phyloP scores from a whole-genome alignment of 2,113 vertebrate species.

The Lontra canadensis region DNA sequence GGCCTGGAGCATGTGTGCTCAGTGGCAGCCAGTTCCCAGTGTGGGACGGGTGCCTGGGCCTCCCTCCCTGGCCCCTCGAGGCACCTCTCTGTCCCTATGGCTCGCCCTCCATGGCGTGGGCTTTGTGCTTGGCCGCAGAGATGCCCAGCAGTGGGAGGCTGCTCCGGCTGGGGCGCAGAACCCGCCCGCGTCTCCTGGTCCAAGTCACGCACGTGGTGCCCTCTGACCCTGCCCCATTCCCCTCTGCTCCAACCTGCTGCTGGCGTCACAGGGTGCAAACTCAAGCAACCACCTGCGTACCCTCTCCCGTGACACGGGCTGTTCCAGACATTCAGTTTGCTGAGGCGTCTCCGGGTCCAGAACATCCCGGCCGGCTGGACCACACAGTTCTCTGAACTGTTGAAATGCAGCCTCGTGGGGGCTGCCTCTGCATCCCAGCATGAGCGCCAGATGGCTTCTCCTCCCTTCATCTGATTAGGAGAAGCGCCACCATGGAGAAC shows the following conservation, averaged over 20 bases:
- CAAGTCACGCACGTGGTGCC: fast-evolving
- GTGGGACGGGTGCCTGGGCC: fast-evolving
- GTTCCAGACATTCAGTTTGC: not conserved
- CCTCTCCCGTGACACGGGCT: not conserved
- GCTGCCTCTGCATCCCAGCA: fast-evolving
- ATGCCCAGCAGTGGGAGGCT: fast-evolving
- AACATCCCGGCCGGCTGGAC: fast-evolving
- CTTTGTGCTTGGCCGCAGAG: not conserved
- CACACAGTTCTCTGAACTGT: fast-evolving
- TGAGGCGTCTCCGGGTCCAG: not conserved
- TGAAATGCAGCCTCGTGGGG: fast-evolving
- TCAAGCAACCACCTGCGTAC: fast-evolving
- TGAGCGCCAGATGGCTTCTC: fast-evolving
- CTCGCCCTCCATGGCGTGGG: fast-evolving
- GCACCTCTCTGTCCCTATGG: not conserved
- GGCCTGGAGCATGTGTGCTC: not conserved
- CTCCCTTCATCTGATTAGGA: fast-evolving
- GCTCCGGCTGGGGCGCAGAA: fast-evolving
- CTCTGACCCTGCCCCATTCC: not conserved
- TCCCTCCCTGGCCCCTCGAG: not conserved
- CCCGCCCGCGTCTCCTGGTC: fast-evolving
- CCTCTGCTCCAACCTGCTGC: not conserved
- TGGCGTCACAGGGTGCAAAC: fast-evolving
- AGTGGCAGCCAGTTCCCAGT: fast-evolving
- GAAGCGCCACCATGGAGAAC: fast-evolving